Evolutionary conservation across 2,888 invertebrate genomes (phyloP).

Genomic region (Eulithis prunata): DNA sequence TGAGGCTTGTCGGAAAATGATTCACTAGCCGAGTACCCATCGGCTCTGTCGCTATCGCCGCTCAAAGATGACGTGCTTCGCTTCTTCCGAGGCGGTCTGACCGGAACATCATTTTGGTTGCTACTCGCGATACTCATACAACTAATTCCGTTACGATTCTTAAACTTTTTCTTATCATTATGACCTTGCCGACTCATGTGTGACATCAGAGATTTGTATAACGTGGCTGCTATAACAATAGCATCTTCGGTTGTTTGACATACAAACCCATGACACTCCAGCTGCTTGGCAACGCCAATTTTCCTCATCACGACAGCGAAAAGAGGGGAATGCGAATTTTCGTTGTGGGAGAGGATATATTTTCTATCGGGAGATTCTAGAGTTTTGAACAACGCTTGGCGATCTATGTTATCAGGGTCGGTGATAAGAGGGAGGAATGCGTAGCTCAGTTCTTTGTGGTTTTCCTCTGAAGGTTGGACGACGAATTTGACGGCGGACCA

Average conservation of each 20-base stretch:
- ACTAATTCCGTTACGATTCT: constrained; percentile 89
- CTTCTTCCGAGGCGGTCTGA: constrained; percentile 90
- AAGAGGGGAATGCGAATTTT: constrained; percentile 90
- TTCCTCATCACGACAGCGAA: constrained; percentile 96
- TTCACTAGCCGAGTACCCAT: constrained; percentile 76
- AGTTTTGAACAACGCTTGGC: constrained; percentile 86
- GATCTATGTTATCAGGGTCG: constrained; percentile 91
- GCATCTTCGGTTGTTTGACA: constrained; percentile 96
- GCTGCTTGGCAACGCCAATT: constrained; percentile 89
- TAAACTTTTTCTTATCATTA: constrained; percentile 84
- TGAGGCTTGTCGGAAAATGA: constrained; percentile 77
- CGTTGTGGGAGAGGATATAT: constrained; percentile 83
- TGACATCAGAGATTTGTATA: constrained; percentile 94
- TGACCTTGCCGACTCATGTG: constrained; percentile 87
- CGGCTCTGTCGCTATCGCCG: constrained; percentile 85
- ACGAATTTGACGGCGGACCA: constrained; percentile 96
- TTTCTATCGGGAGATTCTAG: constrained; percentile 82
- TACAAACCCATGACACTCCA: constrained; percentile 96
- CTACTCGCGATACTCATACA: constrained; percentile 91
- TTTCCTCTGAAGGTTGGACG: constrained; percentile 85
- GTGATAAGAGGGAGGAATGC: constrained; percentile 94
- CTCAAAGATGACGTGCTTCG: constrained; percentile 87
- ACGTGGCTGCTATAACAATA: constrained; percentile 94
- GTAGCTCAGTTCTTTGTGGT: constrained; percentile 83
- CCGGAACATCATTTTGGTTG: constrained; percentile 77